Conservation (phyloP, 1,140 invertebrate genomes). For the Drepana arcuata region DNA sequence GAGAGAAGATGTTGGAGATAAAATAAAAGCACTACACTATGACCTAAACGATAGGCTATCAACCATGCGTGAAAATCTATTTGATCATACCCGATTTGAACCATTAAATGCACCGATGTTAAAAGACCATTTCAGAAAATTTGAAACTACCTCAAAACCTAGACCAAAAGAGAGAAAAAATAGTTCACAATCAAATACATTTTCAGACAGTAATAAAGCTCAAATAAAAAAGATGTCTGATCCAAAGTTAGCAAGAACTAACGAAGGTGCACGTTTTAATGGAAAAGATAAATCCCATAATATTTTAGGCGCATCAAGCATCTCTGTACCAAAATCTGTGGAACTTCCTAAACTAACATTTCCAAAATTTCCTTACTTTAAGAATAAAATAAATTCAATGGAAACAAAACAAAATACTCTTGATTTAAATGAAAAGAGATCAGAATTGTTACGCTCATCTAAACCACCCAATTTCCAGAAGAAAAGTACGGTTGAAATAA, state of each 20-base stretch:
- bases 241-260: background rate
- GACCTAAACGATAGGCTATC: slow-evolving; percentile 38
- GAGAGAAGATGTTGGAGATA: slow-evolving; percentile 34
- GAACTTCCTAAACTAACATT: slow-evolving; percentile 14
- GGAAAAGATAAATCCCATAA: too few relatives aligned
- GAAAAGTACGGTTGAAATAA: slow-evolving; percentile 23
- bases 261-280: too few relatives aligned
- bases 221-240: background rate
- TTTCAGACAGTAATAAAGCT: background rate
- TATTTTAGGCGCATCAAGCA: slow-evolving; percentile 13
- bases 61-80: slow-evolving; percentile 20
- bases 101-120: background rate
- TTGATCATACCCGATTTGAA: slow-evolving; percentile 2
- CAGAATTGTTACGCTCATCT: background rate
- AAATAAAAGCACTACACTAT: slow-evolving; percentile 28
- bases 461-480: slow-evolving; percentile 10
- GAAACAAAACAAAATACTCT: slow-evolving; percentile 1
- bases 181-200: background rate
- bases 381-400: too few relatives aligned
- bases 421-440: background rate
- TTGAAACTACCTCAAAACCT: too few relatives aligned
- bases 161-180: too few relatives aligned
- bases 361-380: too few relatives aligned
- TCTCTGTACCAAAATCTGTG: slow-evolving; percentile 11
- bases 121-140: too few relatives aligned